Base-by-base conservation (phyloP, 2,113 vertebrate genomes). In the Gadus chalcogrammus region DNA sequence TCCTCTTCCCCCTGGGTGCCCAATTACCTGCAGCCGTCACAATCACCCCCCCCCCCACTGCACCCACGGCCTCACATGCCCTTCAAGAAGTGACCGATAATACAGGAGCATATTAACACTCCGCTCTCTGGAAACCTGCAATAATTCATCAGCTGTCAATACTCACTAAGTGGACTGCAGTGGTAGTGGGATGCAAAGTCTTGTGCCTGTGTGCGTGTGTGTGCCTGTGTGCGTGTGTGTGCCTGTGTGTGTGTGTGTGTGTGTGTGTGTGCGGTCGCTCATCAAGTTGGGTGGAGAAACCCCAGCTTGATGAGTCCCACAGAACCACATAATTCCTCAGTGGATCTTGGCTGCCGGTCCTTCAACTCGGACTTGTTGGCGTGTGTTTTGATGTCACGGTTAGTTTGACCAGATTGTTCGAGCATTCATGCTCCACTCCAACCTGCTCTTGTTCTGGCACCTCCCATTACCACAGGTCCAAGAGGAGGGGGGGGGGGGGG, bases 311-410 rank as follows among this genome's bases (percentile, higher is more conserved):
- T 31, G 31, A 31, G 31, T 31, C n/a, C n/a, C 31, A 31, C 5
- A 31, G 31, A 31, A 3, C 3, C 31, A 31, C 3, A 4, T 31
- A 4, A 31, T 31, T 31, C 31, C 31, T 31, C 31, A 31, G 4
- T 31, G 31, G 66, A 61, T 76, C 22, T 24, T n/a, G 78, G 73
- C 69, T 8, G 70, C 61, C 75, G 79, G 78, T 75, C 83, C 83
- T 76, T 79, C 79, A 89, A 88, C 77, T 82, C 78, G 83, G 80
- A 82, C 56, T 79, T 69, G 75, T 81, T 72, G 72, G 65, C 67
- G 59, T 53, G 67, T 77, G 68, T 71, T 71, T 65, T 77, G 81
- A 73, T 73, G 79, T 42, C 67, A 78, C 5, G 65, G 63, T 82
- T 80, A 84, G 78, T 77, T 79, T 82, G 81, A 77, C 4, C 73